Conservation (phyloP, 2,113 vertebrate genomes). For the Caracal caracal region DNA sequence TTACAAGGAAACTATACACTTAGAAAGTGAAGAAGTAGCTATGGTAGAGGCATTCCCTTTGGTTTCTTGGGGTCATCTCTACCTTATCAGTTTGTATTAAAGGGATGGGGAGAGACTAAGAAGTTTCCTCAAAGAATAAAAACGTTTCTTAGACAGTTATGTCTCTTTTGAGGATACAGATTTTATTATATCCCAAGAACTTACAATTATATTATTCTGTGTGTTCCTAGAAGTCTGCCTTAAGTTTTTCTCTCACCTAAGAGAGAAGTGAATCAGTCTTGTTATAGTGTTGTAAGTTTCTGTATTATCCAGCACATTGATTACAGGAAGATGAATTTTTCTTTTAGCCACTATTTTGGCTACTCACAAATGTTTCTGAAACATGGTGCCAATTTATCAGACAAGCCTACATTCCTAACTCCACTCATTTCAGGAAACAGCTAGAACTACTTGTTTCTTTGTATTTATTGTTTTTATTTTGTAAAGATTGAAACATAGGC, state of each 20-base stretch:
- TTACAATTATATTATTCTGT: background rate
- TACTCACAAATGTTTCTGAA: conserved; percentile 50
- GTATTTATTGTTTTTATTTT: conserved; percentile 59
- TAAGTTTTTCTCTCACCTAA: background rate
- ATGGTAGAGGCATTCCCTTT: background rate
- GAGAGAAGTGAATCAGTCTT: background rate
- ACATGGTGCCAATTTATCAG: conserved; percentile 17
- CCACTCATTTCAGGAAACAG: conserved; percentile 32
- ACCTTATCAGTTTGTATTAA: background rate
- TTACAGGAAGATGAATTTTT: background rate
- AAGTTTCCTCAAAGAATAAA: background rate
- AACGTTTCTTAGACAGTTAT: background rate
- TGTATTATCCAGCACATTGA: background rate
- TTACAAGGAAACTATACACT: background rate
- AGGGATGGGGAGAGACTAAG: background rate
- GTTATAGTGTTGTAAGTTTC: background rate
- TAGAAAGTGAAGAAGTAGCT: background rate
- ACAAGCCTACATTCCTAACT: conserved; percentile 41
- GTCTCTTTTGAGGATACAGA: background rate
- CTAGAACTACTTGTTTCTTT: conserved; percentile 47
- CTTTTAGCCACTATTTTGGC: background rate
- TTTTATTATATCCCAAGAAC: conserved; percentile 13
- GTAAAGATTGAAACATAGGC: conserved; percentile 72
- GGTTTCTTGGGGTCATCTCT: background rate
- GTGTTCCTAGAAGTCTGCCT: background rate